Conservation (phyloP, 2,797 vertebrate genomes). For the Tenualosa thibaudeaui region DNA sequence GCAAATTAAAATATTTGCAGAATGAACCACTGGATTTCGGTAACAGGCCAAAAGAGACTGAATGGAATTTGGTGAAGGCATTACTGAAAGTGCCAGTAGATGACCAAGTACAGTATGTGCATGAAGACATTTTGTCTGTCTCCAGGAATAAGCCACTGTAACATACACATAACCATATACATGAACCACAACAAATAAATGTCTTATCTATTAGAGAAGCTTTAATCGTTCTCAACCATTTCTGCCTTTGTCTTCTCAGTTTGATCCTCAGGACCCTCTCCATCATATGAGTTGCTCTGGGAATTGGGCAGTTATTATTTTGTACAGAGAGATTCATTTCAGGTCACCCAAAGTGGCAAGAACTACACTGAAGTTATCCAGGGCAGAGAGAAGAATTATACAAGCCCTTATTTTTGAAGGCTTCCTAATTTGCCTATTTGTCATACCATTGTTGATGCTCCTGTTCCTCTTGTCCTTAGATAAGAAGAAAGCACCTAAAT, state of each 20-base stretch:
- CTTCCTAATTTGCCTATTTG: neutral
- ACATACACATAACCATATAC: neutral
- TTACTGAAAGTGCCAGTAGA: neutral
- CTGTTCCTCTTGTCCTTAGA: neutral
- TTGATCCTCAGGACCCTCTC: neutral
- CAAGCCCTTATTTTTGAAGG: neutral
- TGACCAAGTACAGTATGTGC: neutral
- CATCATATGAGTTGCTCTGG: neutral
- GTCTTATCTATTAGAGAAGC: no score
- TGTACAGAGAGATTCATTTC: neutral
- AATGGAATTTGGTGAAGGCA: neutral
- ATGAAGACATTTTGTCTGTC: neutral
- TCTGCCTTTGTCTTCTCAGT: neutral
- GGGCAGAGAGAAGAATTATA: neutral
- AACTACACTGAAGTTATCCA: neutral
- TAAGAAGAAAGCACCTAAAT: neutral
- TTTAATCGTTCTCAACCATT: neutral
- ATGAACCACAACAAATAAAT: neutral
- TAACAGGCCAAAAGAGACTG: neutral
- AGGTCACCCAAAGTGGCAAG: neutral
- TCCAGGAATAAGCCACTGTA: neutral
- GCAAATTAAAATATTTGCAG: conserved; percentile 43
- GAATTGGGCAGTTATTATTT: neutral
- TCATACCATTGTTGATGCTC: neutral
- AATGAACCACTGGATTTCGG: conserved; percentile 37